Conservation (phyloP, 2,797 vertebrate genomes). For the Cynopterus sphinx region DNA sequence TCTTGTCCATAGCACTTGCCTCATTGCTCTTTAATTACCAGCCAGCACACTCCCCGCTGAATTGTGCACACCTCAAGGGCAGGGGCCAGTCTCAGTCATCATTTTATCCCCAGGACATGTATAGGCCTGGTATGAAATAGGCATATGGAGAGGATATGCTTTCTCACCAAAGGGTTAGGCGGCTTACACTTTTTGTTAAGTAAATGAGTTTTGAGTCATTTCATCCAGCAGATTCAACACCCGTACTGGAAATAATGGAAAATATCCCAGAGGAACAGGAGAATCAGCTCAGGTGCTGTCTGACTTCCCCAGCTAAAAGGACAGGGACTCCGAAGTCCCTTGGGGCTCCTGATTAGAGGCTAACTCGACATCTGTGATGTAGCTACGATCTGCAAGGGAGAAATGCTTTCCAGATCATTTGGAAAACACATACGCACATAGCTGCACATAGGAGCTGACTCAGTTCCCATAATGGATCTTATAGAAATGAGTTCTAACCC, state of each 20-base stretch:
- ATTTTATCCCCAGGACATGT: neutral
- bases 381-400: neutral
- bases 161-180: neutral
- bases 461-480: neutral
- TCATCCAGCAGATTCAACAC: neutral
- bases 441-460: neutral
- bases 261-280: neutral
- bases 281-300: neutral
- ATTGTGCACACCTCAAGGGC: neutral
- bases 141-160: neutral
- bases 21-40: neutral
- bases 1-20: neutral
- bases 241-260: neutral
- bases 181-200: neutral
- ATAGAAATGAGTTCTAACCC: neutral
- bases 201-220: neutral
- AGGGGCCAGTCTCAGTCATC: neutral
- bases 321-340: neutral
- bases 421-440: neutral
- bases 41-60: neutral
- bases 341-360: neutral
- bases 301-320: neutral
- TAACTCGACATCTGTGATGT: neutral
- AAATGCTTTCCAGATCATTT: neutral
- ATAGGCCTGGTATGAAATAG: neutral